Evolutionary conservation across 2,113 vertebrate genomes (phyloP).

Genomic region (Marmota flaviventris): DNA sequence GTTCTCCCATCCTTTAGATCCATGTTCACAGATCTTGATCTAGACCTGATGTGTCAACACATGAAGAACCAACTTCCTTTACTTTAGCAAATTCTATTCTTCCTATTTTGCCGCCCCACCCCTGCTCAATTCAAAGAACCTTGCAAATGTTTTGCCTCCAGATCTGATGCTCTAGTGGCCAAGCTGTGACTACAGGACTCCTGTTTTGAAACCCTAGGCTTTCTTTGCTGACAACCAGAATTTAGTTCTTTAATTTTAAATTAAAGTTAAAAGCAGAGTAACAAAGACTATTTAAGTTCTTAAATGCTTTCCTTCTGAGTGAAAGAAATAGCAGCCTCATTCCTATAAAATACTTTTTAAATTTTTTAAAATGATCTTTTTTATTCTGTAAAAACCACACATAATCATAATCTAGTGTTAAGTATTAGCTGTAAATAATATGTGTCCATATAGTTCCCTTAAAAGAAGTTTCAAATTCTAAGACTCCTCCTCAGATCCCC

Average conservation of each 20-base stretch:
- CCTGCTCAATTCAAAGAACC: not conserved
- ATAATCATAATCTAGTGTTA: slow-evolving; percentile 39
- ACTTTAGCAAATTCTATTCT: not conserved
- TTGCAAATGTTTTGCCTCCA: not conserved
- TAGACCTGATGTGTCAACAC: not conserved
- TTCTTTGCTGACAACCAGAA: not conserved
- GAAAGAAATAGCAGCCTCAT: slow-evolving; percentile 36
- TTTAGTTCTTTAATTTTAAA: slow-evolving; percentile 33
- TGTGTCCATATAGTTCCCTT: not conserved
- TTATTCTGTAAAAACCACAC: not conserved
- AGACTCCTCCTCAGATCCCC: slow-evolving; percentile 23
- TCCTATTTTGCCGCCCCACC: not conserved
- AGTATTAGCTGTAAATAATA: slow-evolving; percentile 33
- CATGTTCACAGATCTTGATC: not conserved
- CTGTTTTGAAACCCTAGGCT: not conserved
- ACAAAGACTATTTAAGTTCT: not conserved
- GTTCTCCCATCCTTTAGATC: not conserved
- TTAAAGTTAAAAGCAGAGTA: slow-evolving; percentile 27
- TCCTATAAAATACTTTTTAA: slow-evolving; percentile 45
- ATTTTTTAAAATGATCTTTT: slow-evolving; percentile 47
- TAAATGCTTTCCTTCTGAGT: not conserved
- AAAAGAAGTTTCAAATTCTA: slow-evolving; percentile 46
- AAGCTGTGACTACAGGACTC: not conserved
- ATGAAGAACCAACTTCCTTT: not conserved
- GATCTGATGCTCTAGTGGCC: not conserved